Base-by-base conservation (phyloP, 1,140 invertebrate species). In the Oryctes rhinoceros region DNA sequence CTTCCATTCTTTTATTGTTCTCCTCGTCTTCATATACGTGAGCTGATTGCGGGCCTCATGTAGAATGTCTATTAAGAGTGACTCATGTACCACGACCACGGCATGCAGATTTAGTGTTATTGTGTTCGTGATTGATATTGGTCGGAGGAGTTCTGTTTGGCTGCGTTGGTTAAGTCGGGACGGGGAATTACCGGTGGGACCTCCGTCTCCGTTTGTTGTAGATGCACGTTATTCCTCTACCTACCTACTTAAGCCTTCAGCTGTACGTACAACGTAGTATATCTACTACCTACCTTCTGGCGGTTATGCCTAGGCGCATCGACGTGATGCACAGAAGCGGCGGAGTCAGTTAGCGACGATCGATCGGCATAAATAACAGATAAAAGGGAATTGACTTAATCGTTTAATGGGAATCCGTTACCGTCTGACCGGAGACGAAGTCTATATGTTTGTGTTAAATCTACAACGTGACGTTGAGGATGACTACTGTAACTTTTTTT, bases 361-460 rank as follows among this genome's bases (percentile, higher is more conserved):
- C 39, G 39, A 44, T 10, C 9, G 9, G 39, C 39, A 83, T 84
- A 84, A 84, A 84, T 84, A 81, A 62, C 75, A 80, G 82, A 84
- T 84, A 84, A 84, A 82, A 80, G 48, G 37, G 80, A 82, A 76
- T 75, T 59, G 81, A 71, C 78, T 83, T 84, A 84, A 84, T 84
- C 82, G 80, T 82, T 83, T 83, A 83, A 83, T 83, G 80, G 67
- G 81, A 10, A 44, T 44, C 5, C 39, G 39, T 44, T 7, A 44
- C 39, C 5, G 39, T 44, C 39, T 44, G 39, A 5, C 39, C 39
- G 39, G 5, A 5, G 5, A 44, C 5, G 39, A 10, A 44, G 39
- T 39, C 39, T 39, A 39, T 39, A 39, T 39, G 7, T 44, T 30
- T 44, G 39, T 10, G 39, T 10, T 44, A 5, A 5, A 44, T 44